Evolutionary conservation across 2,113 vertebrate species (phyloP).

Genomic region (Tilapia sparmanii): DNA sequence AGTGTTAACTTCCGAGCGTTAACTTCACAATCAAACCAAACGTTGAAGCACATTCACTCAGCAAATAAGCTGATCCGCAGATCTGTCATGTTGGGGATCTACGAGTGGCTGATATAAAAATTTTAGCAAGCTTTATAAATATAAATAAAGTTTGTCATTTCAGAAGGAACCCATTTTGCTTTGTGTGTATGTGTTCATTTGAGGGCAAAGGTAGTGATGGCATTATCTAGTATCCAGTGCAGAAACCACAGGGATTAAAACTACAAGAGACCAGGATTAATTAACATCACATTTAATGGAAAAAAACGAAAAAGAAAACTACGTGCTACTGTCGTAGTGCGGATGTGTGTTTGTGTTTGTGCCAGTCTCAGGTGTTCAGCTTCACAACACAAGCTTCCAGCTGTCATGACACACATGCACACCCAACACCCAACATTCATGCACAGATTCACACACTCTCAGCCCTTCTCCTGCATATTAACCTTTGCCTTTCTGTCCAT

Average conservation of each 20-base stretch:
- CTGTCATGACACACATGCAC: not conserved
- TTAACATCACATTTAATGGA: not conserved
- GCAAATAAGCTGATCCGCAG: not conserved
- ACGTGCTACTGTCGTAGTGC: not conserved
- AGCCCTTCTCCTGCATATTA: not conserved
- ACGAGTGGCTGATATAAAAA: not conserved
- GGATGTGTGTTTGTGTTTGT: not conserved
- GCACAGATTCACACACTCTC: not conserved
- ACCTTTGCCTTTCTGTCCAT: constrained; percentile 7
- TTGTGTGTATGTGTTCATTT: not conserved
- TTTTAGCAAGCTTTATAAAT: not conserved
- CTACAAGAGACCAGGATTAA: not conserved
- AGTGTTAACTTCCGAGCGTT: not conserved
- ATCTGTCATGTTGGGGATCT: not conserved
- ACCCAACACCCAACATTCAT: not conserved
- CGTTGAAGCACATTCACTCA: not conserved
- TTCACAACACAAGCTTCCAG: not conserved
- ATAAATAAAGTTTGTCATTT: not conserved
- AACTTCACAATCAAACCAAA: not conserved
- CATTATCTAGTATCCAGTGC: not conserved
- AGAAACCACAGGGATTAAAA: not conserved
- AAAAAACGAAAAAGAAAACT: not conserved
- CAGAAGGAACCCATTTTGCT: not conserved
- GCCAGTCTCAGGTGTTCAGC: not conserved
- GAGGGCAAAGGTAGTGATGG: not conserved